phyloP scores from a whole-genome alignment of 1,140 invertebrate species.

The Hylaeus volcanicus region DNA sequence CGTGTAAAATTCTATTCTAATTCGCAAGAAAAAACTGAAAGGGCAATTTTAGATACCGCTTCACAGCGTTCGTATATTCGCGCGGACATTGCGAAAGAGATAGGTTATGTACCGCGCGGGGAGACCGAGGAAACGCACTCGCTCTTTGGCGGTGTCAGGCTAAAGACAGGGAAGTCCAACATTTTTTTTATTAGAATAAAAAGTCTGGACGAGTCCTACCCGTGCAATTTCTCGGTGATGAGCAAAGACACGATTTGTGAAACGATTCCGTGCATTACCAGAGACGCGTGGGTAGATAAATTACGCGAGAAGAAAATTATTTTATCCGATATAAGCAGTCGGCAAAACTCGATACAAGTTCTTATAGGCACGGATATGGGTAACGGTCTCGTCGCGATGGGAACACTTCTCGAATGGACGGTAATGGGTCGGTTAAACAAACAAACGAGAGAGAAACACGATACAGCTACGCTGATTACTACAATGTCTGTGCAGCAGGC shows the following conservation, averaged over 20 bases:
- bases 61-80: slow-evolving; percentile 59
- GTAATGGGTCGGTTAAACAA: slow-evolving; percentile 8
- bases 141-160: not conserved
- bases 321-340: not conserved
- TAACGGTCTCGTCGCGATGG: not conserved
- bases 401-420: slow-evolving; percentile 15
- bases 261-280: slow-evolving; percentile 17
- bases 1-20: slow-evolving; percentile 22
- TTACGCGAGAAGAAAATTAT: slow-evolving; percentile 7
- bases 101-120: slow-evolving; percentile 40
- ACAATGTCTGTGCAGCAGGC: slow-evolving; percentile 38
- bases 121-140: not conserved
- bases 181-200: not conserved
- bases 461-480: not conserved
- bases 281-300: slow-evolving; percentile 14
- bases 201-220: not conserved
- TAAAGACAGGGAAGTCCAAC: not conserved
- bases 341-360: not conserved
- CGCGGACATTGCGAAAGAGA: slow-evolving; percentile 33
- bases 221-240: not conserved
- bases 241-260: not conserved
- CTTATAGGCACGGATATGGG: slow-evolving; percentile 13
- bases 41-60: slow-evolving; percentile 51
- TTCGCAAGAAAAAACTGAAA: slow-evolving; percentile 36
- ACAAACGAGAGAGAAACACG: no score